Conservation (phyloP, 1,140 invertebrate genomes). For the Manduca sexta region DNA sequence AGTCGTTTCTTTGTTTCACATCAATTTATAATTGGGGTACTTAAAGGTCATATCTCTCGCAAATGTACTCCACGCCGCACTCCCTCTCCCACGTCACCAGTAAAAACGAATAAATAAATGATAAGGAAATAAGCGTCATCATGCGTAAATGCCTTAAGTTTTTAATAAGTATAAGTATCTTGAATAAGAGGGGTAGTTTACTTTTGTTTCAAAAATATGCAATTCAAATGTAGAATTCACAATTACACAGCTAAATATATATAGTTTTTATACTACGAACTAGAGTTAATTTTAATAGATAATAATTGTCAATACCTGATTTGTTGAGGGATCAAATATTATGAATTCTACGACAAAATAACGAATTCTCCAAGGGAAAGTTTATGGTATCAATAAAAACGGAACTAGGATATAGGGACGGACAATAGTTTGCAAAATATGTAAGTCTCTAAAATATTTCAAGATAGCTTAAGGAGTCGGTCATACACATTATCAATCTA, state of each 20-base stretch:
- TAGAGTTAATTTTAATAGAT: background rate
- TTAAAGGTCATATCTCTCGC: background rate
- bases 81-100: conserved; percentile 31
- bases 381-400: too few species aligned
- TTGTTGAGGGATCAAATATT: too few species aligned
- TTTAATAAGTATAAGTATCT: conserved; percentile 28
- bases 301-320: too few species aligned
- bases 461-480: too few species aligned
- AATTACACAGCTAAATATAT: background rate
- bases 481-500: too few species aligned
- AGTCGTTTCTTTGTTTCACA: too few species aligned
- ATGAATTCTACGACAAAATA: too few species aligned
- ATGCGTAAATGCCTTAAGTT: conserved; percentile 50
- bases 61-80: conserved; percentile 14
- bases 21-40: too few species aligned
- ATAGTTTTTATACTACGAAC: background rate
- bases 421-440: too few species aligned
- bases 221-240: background rate
- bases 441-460: too few species aligned
- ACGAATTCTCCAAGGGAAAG: too few species aligned
- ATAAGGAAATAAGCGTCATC: conserved; percentile 49
- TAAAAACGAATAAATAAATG: conserved; percentile 44
- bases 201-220: background rate
- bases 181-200: background rate
- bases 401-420: too few species aligned